Evolutionary conservation across 1,140 invertebrate species (phyloP), one percentile per base, ranked within the genome.

Genomic region (Idris sp.): DNA sequence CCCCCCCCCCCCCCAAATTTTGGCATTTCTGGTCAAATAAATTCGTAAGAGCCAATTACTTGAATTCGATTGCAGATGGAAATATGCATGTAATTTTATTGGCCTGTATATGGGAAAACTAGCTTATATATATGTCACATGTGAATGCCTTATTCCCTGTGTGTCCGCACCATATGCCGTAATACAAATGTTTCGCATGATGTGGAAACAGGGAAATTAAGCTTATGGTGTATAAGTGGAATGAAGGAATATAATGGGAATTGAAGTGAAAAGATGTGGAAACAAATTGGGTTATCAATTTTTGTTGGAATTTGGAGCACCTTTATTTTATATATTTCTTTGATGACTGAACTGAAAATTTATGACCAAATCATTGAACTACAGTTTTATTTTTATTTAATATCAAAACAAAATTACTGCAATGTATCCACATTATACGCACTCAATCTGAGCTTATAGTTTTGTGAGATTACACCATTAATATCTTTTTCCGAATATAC

Each of bases 131-230:
- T 22, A 18, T 22, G 33, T 49, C 16, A 49, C 44, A 61, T 48
- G 58, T 49, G 31, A 61, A 61, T 41, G 43, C 16, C 26, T 31
- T 14, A 10, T 22, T 22, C 41, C 49, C 35, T 35, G 43, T 22
- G 41, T 35, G 26, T 49, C 33, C 25, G 44, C 16, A 41, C 58
- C 58, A 61, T 61, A 61, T 61, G 58, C 44, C 33, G 25, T 30
- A 22, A 31, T 44, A 49, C 41, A 61, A 49, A 61, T 11, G 30
- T 44, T 59, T 19, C 26, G 19, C 22, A 14, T 38, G 16, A 9
- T 2, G 19, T 59, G 33, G 38, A 61, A 61, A 49, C 26, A 9
- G 9, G 43, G 15, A 49, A 49, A 61, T 61, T 61, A 61, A 61
- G 35, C 35, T 40, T 14, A 41, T 49, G 35, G 26, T 14, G 22